Conservation (phyloP, 2,888 invertebrate genomes). For the Drosophila prostipennis region DNA sequence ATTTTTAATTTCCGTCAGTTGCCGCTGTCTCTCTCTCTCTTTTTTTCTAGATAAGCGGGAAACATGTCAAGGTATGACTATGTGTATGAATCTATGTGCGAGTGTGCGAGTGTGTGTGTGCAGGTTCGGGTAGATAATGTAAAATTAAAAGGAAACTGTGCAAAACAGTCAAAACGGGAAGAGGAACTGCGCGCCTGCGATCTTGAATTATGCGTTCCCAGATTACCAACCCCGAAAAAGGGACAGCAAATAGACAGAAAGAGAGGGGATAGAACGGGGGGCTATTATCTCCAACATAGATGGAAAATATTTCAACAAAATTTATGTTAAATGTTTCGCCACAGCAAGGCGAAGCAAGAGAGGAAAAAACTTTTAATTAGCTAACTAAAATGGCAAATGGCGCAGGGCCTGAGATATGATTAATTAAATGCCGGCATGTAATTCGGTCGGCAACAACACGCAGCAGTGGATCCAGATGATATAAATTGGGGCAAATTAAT, state of each 20-base stretch:
- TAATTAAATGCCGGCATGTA: slow-evolving; percentile 77
- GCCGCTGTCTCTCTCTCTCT: slow-evolving; percentile 41
- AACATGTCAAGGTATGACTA: slow-evolving; percentile 72
- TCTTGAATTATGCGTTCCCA: slow-evolving; percentile 76
- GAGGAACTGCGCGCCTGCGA: slow-evolving; percentile 73
- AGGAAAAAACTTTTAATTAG: slow-evolving; percentile 70
- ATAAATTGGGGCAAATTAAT: slow-evolving; percentile 77
- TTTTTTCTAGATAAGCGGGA: slow-evolving; percentile 71
- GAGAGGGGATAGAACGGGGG: slow-evolving; percentile 2
- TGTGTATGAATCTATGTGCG: slow-evolving; percentile 1
- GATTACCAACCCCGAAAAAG: slow-evolving; percentile 48
- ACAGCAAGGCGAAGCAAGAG: not conserved
- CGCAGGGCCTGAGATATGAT: slow-evolving; percentile 75
- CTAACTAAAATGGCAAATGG: slow-evolving; percentile 74
- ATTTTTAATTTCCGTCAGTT: slow-evolving; percentile 78
- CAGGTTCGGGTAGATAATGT: slow-evolving; percentile 67
- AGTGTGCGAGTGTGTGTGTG: slow-evolving; percentile 26
- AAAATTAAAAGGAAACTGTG: slow-evolving; percentile 77
- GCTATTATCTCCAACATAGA: slow-evolving; percentile 57
- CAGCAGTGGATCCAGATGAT: slow-evolving; percentile 51
- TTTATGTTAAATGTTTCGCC: slow-evolving; percentile 74
- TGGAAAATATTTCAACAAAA: slow-evolving; percentile 53
- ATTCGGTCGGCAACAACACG: slow-evolving; percentile 41
- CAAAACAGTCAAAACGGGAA: slow-evolving; percentile 61
- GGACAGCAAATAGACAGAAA: slow-evolving; percentile 9